phyloP scores from a whole-genome alignment of 2,797 vertebrate genomes.

The Anguilla megastoma region DNA sequence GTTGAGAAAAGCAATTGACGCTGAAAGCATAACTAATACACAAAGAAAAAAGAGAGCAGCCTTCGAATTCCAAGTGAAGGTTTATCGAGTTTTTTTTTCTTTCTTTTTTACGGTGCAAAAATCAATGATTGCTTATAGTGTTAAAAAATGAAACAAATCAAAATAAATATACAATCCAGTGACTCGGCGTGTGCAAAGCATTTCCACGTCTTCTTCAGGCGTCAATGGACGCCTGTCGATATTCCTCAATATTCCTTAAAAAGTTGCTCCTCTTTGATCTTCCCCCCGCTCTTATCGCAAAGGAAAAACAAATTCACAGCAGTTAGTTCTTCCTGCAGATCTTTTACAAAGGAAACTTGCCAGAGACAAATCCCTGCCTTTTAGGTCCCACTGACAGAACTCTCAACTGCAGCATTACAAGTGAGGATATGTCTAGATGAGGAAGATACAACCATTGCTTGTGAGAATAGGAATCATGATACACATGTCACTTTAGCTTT shows the following conservation, averaged over 20 bases:
- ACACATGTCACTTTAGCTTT: background rate
- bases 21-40: background rate
- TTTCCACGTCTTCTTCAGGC: background rate
- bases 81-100: background rate
- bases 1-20: background rate
- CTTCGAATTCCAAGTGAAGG: background rate
- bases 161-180: background rate
- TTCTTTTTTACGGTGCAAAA: background rate
- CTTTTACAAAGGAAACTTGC: background rate
- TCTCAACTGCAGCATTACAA: background rate
- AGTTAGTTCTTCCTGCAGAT: background rate
- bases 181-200: background rate
- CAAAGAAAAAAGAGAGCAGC: background rate
- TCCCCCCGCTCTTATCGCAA: background rate
- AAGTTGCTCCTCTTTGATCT: background rate
- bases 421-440: slow-evolving; percentile 14
- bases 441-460: background rate
- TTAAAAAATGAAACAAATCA: background rate
- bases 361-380: background rate
- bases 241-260: background rate
- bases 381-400: slow-evolving; percentile 7
- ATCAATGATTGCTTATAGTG: background rate
- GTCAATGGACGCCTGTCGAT: background rate
- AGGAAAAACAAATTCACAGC: background rate
- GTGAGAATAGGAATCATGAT: background rate